Percentiles rank a stretch among this genome's conserved stretches.
These are phyloP conservation scores for Lasioglossum morio DNA, from an alignment of 2,888 invertebrate species.

Conservation along the genomic window DNA sequence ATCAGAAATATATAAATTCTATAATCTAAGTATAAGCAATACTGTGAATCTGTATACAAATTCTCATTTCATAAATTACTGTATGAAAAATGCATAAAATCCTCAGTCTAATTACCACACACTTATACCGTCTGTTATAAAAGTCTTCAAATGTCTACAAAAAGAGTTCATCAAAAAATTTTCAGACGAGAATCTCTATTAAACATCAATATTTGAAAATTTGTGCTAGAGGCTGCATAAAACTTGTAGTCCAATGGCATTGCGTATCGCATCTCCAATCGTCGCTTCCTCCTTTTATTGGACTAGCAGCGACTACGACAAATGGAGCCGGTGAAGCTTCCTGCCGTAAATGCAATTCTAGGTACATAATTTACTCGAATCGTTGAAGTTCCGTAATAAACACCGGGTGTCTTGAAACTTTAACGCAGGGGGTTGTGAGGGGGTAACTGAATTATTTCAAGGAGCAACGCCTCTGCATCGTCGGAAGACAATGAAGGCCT, in stretches of 20 bases:
- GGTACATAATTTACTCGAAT: background rate
- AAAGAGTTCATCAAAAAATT: too few relatives aligned
- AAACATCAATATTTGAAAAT: background rate
- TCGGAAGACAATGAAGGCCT: background rate
- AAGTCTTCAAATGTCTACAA: too few relatives aligned
- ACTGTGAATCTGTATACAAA: too few relatives aligned
- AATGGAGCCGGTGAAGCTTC: background rate
- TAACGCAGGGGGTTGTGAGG: background rate
- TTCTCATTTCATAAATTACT: too few relatives aligned
- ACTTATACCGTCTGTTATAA: too few relatives aligned
- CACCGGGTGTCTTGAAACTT: background rate
- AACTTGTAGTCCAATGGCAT: background rate
- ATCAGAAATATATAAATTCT: too few relatives aligned
- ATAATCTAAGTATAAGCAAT: too few relatives aligned
- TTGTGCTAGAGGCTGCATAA: background rate
- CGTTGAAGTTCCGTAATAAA: conserved; percentile 4
- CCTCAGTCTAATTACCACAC: background rate
- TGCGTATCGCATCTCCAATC: background rate
- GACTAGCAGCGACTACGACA: background rate
- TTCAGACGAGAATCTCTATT: background rate
- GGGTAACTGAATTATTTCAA: conserved; percentile 7
- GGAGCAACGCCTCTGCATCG: background rate
- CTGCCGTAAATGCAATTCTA: background rate
- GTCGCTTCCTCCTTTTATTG: background rate
- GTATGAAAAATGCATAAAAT: background rate